These are phyloP conservation scores for Listronotus oregonensis DNA, from an alignment of 1,140 invertebrate species.

Conservation along the genomic window DNA sequence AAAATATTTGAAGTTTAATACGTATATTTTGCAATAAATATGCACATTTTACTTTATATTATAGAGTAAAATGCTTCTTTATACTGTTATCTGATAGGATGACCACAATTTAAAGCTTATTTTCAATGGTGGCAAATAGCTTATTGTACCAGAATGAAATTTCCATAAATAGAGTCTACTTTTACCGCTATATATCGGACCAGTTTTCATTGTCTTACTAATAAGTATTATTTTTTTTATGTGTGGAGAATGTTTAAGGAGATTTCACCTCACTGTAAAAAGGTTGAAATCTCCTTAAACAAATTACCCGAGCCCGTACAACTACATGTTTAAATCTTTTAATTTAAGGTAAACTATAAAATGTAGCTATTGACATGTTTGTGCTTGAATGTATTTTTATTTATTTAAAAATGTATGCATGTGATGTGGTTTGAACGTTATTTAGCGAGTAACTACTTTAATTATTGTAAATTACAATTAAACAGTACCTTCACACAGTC, in stretches of 20 bases:
- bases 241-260: conserved; percentile 10
- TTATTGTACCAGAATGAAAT: too few relatives aligned
- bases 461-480: conserved; percentile 20
- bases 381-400: conserved; percentile 35
- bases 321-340: conserved; percentile 36
- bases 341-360: conserved; percentile 23
- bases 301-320: conserved; percentile 12
- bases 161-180: conserved; percentile 16
- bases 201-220: conserved; percentile 20
- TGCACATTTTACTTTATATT: too few relatives aligned
- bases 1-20: too few relatives aligned
- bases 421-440: conserved; percentile 29
- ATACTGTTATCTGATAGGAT: too few relatives aligned
- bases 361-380: conserved; percentile 22
- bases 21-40: too few relatives aligned
- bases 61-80: too few relatives aligned
- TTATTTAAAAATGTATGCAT: conserved; percentile 37
- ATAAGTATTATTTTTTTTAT: conserved; percentile 34
- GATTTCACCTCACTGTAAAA: not conserved
- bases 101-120: too few relatives aligned
- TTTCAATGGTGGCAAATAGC: too few relatives aligned
- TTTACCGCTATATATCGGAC: conserved; percentile 27
- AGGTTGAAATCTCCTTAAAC: not conserved
- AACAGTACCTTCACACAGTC: conserved; percentile 7
- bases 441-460: conserved; percentile 24